Base-by-base conservation (phyloP, 1,140 invertebrate species). In the Calephelis nemesis region DNA sequence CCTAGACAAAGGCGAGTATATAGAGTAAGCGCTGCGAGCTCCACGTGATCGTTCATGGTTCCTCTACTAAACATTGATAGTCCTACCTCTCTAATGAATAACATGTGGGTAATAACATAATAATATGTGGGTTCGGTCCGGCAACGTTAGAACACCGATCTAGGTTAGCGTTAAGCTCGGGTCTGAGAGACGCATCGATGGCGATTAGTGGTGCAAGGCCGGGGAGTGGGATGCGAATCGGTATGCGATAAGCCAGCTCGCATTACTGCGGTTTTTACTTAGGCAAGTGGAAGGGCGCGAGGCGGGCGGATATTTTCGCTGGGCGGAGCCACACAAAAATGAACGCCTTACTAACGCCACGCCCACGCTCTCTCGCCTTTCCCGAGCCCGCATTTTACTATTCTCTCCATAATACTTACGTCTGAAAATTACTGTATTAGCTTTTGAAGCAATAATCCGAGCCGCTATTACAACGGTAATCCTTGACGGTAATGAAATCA, bases 281-380 rank as follows among this genome's bases (percentile, higher is more conserved):
- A 30, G 50, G 5, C 50, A 15, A 54, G 50, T 54, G 13, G 15
- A 54, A 54, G 9, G 50, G 50, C 50, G 50, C 15, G 50, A 30
- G 50, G 50, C 50, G 49, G 49, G 49, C 7, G 49, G 13, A 52
- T 52, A 9, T 52, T 52, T 52, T 15, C 49, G n/a, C 49, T 52
- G 49, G 49, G 49, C 49, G 49, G 49, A 15, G 49, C 49, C 8
- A 15, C 49, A 52, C n/a, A 52, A 52, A 52, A 52, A 52, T 52
- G 49, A 52, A 52, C 49, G 49, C 49, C 49, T 52, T 52, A 15
- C 49, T 2, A 7, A 19, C 13, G 50, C 50, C 50, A 52, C 50
- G 50, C 50, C 50, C 50, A 52, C 50, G 50, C 50, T 52, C n/a
- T 52, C 50, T 52, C 50, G 50, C 50, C 15, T 52, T 52, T 52